Percentiles rank a stretch among this genome's conserved stretches.
phyloP scores from a whole-genome alignment of 1,140 invertebrate species.

The Archivesica marissinica region DNA sequence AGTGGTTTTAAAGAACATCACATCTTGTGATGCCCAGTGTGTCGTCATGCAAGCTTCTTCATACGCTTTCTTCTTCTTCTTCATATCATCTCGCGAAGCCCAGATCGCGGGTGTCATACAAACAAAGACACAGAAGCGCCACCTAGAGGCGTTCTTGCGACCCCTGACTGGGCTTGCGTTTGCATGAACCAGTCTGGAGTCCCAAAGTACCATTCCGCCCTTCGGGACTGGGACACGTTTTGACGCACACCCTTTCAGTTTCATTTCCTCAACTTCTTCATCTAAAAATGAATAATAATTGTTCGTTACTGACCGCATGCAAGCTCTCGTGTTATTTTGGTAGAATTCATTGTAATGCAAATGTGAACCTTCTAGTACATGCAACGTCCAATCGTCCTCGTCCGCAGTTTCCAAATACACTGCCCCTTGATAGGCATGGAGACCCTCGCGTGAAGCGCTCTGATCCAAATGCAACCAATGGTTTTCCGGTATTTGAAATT shows the following conservation, averaged over 20 bases:
- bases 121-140: conserved; percentile 77
- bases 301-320: conserved; percentile 50
- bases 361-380: conserved; percentile 70
- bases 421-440: conserved; percentile 75
- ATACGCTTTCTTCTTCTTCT: conserved; percentile 69
- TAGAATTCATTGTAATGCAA: conserved; percentile 67
- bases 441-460: conserved; percentile 61
- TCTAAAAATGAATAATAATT: conserved; percentile 61
- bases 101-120: conserved; percentile 77
- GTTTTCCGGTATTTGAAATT: conserved; percentile 47
- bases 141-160: conserved; percentile 69
- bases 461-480: conserved; percentile 78
- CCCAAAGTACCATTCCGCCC: conserved; percentile 78
- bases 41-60: conserved; percentile 67
- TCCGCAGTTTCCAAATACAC: conserved; percentile 72
- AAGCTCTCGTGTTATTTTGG: conserved; percentile 56
- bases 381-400: conserved; percentile 68
- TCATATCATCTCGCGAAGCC: conserved; percentile 67
- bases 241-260: conserved; percentile 62
- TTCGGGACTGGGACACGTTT: conserved; percentile 74
- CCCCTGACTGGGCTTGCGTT: conserved; percentile 65
- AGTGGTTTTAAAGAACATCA: conserved; percentile 61
- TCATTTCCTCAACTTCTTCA: conserved; percentile 23
- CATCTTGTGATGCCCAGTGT: conserved; percentile 75
- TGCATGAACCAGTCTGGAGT: conserved; percentile 75